A percentile compares a stretch with the other conserved stretches of the same genome.
These are phyloP conservation scores for Hyperoplus lanceolatus DNA, from an alignment of 2,797 vertebrate genomes.

Conservation along the genomic window DNA sequence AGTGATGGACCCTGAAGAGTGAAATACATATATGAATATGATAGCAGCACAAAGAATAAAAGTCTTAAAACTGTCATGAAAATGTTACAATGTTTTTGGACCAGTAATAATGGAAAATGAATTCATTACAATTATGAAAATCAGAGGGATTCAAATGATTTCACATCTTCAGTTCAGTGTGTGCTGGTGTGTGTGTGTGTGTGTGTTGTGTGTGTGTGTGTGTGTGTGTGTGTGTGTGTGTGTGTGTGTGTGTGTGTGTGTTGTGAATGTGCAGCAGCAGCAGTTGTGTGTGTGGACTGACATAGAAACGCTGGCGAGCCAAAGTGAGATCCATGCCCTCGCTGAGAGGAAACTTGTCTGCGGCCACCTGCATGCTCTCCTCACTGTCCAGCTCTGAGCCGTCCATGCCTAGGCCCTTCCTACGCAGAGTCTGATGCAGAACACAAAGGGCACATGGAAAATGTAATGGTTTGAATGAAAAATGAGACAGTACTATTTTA, in stretches of 20 bases:
- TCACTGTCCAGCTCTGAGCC: constrained; percentile 89
- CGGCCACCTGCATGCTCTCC: constrained; percentile 79
- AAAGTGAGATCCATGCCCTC: constrained; percentile 89
- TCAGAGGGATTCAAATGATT: not conserved
- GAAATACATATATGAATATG: not conserved
- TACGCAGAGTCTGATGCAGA: constrained; percentile 89
- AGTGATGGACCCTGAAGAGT: constrained; percentile 82
- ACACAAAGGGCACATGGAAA: constrained; percentile 29
- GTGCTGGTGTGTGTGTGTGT: not conserved
- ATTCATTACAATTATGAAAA: not conserved
- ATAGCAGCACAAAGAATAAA: not conserved
- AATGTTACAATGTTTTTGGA: too few species aligned
- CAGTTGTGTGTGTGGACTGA: constrained; percentile 79
- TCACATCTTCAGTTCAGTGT: not conserved
- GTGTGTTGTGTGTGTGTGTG: not conserved
- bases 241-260: not conserved
- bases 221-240: not conserved
- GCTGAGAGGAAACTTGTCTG: constrained; percentile 84
- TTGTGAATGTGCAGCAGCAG: constrained; percentile 1
- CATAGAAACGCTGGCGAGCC: constrained; percentile 87
- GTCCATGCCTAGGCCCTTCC: constrained; percentile 92
- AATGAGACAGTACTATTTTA: not conserved
- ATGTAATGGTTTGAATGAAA: not conserved
- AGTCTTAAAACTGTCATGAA: not conserved
- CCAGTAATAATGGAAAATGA: not conserved